Evolutionary conservation across 2,113 vertebrate genomes (phyloP), one percentile per base, ranked within the genome.

Genomic region (Tympanuchus pallidicinctus): DNA sequence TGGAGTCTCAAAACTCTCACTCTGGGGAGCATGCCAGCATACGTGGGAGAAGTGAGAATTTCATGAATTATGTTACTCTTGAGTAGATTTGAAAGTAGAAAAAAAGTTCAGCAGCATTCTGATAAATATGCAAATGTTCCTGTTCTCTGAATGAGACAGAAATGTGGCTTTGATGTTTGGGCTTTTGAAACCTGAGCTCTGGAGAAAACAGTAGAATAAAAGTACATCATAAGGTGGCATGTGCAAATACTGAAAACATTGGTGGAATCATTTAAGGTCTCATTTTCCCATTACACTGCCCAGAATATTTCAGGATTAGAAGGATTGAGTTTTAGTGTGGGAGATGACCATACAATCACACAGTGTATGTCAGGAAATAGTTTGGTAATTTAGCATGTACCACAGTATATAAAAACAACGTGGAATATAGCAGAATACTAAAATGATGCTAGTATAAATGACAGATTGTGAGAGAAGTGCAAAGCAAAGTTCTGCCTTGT

Each of bases 41-140:
- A 93, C 0, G 91, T 95, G 90, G 95, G 96, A 95, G 95, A 95
- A 95, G 94, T 95, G 94, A 90, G 94, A 93, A 82, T 93, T 93
- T 92, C 89, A 86, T 94, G 89, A 96, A 96, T 94, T 95, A 92
- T 93, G 92, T 93, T 95, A 80, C 88, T 89, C 81, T 85, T 87
- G 86, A 89, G 86, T 92, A 70, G 92, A 80, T 79, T 43, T 87
- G 83, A 93, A 97, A 97, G 90, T 87, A 94, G 54, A 82, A 92
- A 96, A 89, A 89, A 66, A 92, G 77, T 95, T 96, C 80, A 93
- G 4, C 73, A 90, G 36, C 50, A 84, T 80, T 84, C 30, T 34
- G 90, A 71, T 83, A 94, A 86, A 83, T 94, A 93, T 92, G 91
- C 25, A 95, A 88, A 90, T 69, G 12, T 63, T 76, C 65, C 77